Evolutionary conservation across 2,888 invertebrate species (phyloP), one percentile per base, ranked within the genome.

Genomic region (Aphrophora alni): DNA sequence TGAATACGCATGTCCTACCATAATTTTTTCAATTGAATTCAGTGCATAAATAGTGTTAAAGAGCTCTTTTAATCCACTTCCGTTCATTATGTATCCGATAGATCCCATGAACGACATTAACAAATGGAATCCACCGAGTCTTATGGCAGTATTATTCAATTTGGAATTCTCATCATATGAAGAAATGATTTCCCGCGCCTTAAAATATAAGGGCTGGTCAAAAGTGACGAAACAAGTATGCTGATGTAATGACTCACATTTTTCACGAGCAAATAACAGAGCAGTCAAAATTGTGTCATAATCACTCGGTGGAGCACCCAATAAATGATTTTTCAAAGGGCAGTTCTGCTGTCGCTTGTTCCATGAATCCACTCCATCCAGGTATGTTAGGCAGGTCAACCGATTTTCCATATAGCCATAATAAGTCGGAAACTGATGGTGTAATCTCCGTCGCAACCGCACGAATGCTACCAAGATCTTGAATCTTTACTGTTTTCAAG

Each of bases 31-130:
- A 25, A 84, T 83, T 21, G 85, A 85, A 75, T 83, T 83, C 78
- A 83, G 82, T 81, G 87, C 84, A 85, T 87, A 87, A 75, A 87
- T 85, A 7, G 44, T 78, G 26, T 76, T 72, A 21, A 85, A 82
- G 10, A 83, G 78, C 82, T 88, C 87, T 83, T 86, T 86, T 10
- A 88, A 44, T 7, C 88, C 88, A 82, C 87, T 88, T 81, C 87
- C 87, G 17, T 83, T 82, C 87, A 88, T 88, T 26, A 87, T 83
- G 77, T 84, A 82, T 27, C 88, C 88, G 69, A 88, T 83, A 27
- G 85, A 33, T 75, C 87, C 86, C 71, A 87, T 78, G 83, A 86
- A 88, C 0, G 87, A 88, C 87, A 88, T 87, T 26, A 86, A 38
- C 51, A 85, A 70, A 80, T 87, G 87, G 84, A 87, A 87, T 8